phyloP scores from a whole-genome alignment of 2,797 vertebrate genomes.

The Gastrophryne carolinensis region DNA sequence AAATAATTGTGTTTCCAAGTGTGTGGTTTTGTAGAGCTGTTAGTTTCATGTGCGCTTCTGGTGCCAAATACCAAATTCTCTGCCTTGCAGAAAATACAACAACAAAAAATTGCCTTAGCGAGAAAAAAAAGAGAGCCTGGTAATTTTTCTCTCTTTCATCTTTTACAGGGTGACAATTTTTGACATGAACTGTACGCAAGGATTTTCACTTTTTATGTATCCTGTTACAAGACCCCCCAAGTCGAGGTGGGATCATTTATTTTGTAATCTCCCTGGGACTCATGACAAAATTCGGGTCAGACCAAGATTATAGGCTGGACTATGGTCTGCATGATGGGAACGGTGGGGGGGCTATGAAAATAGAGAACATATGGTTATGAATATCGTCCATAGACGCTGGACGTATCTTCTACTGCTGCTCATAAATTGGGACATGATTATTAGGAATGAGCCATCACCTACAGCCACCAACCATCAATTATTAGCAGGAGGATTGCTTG shows the following conservation, averaged over 20 bases:
- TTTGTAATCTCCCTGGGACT: no score
- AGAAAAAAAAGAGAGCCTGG: constrained; percentile 57
- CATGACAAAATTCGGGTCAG: no score
- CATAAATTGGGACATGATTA: no score
- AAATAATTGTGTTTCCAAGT: constrained; percentile 80
- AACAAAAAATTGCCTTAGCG: constrained; percentile 55
- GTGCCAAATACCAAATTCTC: constrained; percentile 78
- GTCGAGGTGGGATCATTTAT: neutral
- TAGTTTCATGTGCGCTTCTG: constrained; percentile 72
- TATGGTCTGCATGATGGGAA: no score
- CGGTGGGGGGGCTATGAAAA: no score
- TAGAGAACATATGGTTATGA: no score
- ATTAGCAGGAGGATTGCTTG: no score
- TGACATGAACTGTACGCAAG: constrained; percentile 56
- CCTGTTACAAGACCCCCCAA: neutral
- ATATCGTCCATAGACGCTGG: no score
- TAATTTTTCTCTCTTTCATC: constrained; percentile 65
- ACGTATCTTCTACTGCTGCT: no score
- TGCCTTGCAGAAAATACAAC: constrained; percentile 75
- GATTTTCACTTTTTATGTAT: neutral
- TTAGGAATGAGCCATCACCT: no score
- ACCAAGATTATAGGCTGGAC: no score
- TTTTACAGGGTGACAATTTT: constrained; percentile 59
- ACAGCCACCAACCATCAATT: no score
- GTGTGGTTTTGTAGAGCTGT: constrained; percentile 77